Conservation (phyloP, 2,113 vertebrate species). For the Pyrgilauda ruficollis region DNA sequence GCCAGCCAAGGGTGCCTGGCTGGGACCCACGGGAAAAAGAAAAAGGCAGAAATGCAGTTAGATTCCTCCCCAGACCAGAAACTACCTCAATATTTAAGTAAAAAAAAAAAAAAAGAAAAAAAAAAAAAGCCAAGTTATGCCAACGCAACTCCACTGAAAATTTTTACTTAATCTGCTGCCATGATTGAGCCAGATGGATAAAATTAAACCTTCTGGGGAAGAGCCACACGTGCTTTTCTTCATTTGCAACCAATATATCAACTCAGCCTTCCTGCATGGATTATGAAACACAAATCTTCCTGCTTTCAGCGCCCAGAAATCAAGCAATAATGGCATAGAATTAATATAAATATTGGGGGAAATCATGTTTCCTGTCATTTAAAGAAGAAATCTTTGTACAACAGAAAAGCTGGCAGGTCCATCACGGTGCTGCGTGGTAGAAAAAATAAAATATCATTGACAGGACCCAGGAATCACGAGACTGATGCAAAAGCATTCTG, state of each 20-base stretch:
- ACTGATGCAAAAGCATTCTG: not conserved
- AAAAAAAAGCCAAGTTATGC: not conserved
- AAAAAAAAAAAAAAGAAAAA: not conserved
- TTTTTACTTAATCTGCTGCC: slow-evolving; percentile 25
- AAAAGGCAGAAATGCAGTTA: not conserved
- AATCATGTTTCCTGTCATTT: not conserved
- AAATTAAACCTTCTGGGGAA: slow-evolving; percentile 49
- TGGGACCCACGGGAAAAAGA: fast-evolving
- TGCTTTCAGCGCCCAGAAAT: slow-evolving; percentile 26
- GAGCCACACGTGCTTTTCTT: slow-evolving; percentile 49
- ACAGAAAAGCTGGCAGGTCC: not conserved
- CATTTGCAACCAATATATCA: slow-evolving; percentile 60
- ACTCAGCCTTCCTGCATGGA: slow-evolving; percentile 18
- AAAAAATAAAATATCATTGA: not conserved
- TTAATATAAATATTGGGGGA: slow-evolving; percentile 44
- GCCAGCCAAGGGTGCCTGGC: not conserved
- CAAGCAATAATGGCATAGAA: slow-evolving; percentile 37
- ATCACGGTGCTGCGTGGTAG: fast-evolving
- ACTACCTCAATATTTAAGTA: not conserved
- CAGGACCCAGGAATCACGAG: not conserved
- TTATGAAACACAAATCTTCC: slow-evolving; percentile 41
- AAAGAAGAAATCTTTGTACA: slow-evolving; percentile 28
- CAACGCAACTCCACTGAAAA: not conserved
- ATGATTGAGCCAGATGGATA: slow-evolving; percentile 52
- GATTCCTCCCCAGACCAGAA: not conserved